Evolutionary conservation across 2,888 invertebrate genomes (phyloP).

Genomic region (Cetonia aurata): DNA sequence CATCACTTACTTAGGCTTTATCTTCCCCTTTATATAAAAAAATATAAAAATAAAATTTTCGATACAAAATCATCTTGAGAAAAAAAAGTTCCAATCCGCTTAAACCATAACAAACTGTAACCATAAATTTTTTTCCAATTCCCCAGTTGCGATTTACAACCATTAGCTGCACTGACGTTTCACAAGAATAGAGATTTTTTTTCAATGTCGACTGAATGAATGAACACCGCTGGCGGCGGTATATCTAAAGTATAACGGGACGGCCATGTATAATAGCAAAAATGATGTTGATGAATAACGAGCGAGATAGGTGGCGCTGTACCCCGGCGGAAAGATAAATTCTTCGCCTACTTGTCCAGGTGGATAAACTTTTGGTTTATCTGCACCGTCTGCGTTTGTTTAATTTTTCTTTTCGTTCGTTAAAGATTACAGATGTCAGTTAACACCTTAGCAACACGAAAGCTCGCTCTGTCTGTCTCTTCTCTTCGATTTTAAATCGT

Average conservation of each 20-base stretch:
- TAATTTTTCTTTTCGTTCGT: neutral
- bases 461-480: constrained; percentile 24
- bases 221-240: constrained; percentile 2
- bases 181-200: too few relatives aligned
- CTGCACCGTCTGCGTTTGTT: too few relatives aligned
- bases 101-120: too few relatives aligned
- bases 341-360: constrained; percentile 41
- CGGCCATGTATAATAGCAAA: constrained; percentile 27
- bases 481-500: constrained; percentile 15
- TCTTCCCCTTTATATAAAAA: too few relatives aligned
- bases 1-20: too few relatives aligned
- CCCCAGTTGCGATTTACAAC: too few relatives aligned
- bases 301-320: neutral
- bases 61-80: too few relatives aligned
- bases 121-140: too few relatives aligned
- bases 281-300: constrained; percentile 34
- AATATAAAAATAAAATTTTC: too few relatives aligned
- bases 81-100: too few relatives aligned
- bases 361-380: constrained; percentile 10
- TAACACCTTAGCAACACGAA: neutral
- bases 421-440: neutral
- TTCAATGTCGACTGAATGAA: neutral
- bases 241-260: constrained; percentile 11
- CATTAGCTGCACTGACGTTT: too few relatives aligned
- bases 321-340: constrained; percentile 35